Evolutionary conservation across 1,140 invertebrate species (phyloP).

Genomic region (Pseudobourletiella spinata): DNA sequence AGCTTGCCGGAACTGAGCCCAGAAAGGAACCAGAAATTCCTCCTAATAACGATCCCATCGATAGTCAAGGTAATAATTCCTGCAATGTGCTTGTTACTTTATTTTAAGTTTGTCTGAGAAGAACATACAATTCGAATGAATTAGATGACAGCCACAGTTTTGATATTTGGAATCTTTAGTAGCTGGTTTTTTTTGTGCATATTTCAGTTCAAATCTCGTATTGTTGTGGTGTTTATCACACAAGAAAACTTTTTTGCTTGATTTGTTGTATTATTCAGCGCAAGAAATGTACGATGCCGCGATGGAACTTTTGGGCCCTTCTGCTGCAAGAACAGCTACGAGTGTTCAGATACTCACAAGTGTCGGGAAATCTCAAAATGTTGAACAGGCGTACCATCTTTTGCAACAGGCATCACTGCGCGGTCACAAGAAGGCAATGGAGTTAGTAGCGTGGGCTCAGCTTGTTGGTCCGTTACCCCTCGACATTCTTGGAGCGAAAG

Average conservation of each 20-base stretch:
- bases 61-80: constrained; percentile 16
- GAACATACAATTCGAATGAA: neutral
- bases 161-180: no score
- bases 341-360: constrained; percentile 37
- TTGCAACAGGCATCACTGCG: constrained; percentile 63
- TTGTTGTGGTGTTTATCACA: neutral
- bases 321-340: constrained; percentile 47
- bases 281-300: constrained; percentile 57
- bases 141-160: no score
- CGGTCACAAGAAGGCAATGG: constrained; percentile 68
- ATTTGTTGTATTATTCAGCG: constrained; percentile 6
- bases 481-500: constrained; percentile 63
- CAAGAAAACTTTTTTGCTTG: neutral
- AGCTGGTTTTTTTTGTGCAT: no score
- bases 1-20: constrained; percentile 4
- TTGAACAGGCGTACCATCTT: constrained; percentile 54
- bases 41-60: constrained; percentile 1
- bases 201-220: neutral
- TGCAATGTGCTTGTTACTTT: no score
- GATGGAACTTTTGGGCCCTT: constrained; percentile 46
- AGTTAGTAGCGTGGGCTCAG: constrained; percentile 74
- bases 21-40: constrained; percentile 17
- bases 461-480: constrained; percentile 67
- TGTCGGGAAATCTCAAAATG: constrained; percentile 45
- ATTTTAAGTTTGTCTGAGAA: neutral